These are phyloP conservation scores for Pelobates cultripes DNA, from an alignment of 2,797 vertebrate genomes.

Conservation along the genomic window DNA sequence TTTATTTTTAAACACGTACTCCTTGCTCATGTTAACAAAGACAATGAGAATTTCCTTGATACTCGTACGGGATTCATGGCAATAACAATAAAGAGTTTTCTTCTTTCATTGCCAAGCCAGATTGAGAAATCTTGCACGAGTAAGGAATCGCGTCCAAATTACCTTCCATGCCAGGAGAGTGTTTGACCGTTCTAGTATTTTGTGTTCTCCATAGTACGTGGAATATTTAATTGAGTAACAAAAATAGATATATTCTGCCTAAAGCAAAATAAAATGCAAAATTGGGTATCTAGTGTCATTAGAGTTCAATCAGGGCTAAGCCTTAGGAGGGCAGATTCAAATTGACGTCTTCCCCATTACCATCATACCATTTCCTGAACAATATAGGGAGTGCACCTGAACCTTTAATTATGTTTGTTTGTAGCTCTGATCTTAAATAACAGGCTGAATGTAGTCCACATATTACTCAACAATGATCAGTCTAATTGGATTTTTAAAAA, in stretches of 20 bases:
- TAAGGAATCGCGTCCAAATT: not conserved
- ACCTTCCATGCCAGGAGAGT: not conserved
- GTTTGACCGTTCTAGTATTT: not conserved
- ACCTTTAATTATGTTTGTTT: not conserved
- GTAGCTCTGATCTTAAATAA: not conserved
- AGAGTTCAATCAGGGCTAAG: not conserved
- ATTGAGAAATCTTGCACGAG: not conserved
- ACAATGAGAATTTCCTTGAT: no score
- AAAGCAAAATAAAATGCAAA: no score
- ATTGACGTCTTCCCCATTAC: not conserved
- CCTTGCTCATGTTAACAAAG: no score
- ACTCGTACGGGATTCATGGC: no score
- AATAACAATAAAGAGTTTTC: no score
- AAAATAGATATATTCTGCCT: no score
- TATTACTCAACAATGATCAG: not conserved
- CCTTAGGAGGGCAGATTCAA: not conserved
- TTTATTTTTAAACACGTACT: no score
- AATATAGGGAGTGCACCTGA: not conserved
- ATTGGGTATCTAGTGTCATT: not conserved
- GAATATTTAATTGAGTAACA: no score
- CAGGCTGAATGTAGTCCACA: not conserved
- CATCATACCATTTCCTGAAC: not conserved
- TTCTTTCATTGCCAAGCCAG: not conserved
- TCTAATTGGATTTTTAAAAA: not conserved
- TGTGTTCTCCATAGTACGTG: not conserved